These are phyloP conservation scores for Kryptolebias ocellatus DNA, from an alignment of 2,797 vertebrate genomes.

Conservation along the genomic window DNA sequence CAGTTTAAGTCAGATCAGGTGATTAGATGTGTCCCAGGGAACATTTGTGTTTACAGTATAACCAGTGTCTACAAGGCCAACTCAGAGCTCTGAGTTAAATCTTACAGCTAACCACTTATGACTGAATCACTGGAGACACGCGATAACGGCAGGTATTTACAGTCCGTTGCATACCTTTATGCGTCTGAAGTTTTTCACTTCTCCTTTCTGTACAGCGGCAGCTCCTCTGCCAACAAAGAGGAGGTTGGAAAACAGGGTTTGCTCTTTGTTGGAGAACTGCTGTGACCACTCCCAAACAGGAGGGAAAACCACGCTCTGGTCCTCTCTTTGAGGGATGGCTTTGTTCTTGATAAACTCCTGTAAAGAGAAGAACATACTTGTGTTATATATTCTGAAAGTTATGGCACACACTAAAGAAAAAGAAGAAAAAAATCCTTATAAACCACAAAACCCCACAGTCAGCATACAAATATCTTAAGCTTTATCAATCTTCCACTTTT, in stretches of 20 bases:
- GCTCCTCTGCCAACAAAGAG: constrained; percentile 91
- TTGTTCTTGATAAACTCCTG: constrained; percentile 90
- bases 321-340: constrained; percentile 90
- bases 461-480: too few species aligned
- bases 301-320: constrained; percentile 90
- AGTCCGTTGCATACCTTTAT: constrained; percentile 84
- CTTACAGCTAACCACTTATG: background rate
- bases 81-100: background rate
- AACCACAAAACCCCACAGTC: too few species aligned
- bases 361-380: background rate
- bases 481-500: too few species aligned
- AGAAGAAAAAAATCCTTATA: background rate
- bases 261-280: constrained; percentile 89
- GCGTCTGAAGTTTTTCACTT: constrained; percentile 87
- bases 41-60: background rate
- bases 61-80: background rate
- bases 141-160: background rate
- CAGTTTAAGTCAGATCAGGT: background rate
- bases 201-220: constrained; percentile 86
- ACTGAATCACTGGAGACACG: background rate
- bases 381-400: background rate
- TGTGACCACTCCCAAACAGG: constrained; percentile 98
- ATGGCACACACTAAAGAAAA: background rate
- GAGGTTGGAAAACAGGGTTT: constrained; percentile 95
- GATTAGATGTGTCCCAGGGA: background rate